Conservation (phyloP, 2,797 vertebrate genomes). For the Gymnoscopelus braueri region DNA sequence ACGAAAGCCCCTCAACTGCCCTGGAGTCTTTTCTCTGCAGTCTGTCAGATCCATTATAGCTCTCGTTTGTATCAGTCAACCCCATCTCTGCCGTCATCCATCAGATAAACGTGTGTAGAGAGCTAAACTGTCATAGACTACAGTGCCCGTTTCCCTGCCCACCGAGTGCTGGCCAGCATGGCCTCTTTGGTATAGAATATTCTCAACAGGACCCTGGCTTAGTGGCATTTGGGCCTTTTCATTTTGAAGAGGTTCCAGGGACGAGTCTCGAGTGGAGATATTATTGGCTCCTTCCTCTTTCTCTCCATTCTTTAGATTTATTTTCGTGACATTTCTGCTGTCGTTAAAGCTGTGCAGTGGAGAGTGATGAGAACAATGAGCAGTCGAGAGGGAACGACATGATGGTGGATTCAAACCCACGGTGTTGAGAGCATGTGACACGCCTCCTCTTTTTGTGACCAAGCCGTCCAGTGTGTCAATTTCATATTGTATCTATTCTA, state of each 20-base stretch:
- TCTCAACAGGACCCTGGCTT: constrained; percentile 7
- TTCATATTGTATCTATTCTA: too few relatives aligned
- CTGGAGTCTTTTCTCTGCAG: constrained; percentile 16
- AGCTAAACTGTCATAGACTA: constrained; percentile 26
- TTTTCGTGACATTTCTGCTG: not conserved
- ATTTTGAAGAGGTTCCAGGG: not conserved
- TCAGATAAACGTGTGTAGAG: constrained; percentile 52
- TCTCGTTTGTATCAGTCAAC: constrained; percentile 69
- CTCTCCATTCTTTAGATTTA: not conserved
- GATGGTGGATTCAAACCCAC: not conserved
- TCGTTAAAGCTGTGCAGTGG: not conserved
- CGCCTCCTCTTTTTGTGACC: too few relatives aligned
- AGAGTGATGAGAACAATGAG: not conserved
- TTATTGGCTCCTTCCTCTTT: not conserved
- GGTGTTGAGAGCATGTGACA: not conserved
- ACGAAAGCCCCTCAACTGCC: not conserved
- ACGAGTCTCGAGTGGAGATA: not conserved
- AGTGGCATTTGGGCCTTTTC: not conserved
- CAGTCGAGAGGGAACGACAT: not conserved
- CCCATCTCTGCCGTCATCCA: constrained; percentile 57
- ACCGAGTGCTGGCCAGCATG: constrained; percentile 16
- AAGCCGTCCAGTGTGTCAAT: too few relatives aligned
- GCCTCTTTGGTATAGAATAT: not conserved
- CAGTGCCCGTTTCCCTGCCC: not conserved
- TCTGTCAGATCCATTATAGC: constrained; percentile 54